Evolutionary conservation across 2,797 vertebrate species (phyloP), one percentile per base, ranked within the genome.

Genomic region (Remorina albescens): DNA sequence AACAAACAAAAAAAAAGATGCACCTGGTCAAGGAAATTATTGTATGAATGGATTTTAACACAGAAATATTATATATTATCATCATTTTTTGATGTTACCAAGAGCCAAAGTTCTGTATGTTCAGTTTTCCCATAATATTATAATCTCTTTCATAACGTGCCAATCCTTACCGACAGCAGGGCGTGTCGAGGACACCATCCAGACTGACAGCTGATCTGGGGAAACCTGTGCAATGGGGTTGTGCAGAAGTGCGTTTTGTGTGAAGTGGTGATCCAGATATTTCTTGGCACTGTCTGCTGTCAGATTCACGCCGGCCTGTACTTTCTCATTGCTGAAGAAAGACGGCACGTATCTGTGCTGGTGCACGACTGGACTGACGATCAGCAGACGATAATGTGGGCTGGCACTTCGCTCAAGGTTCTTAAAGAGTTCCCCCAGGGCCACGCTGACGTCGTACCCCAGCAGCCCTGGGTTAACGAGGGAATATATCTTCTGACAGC

Each of bases 291-390:
- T 63, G 9, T 89, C 75, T 1, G 37, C 41, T 47, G 71, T 69
- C 21, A 87, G 1, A 73, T 10, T 78, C 58, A 89, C 26, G 1
- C 84, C 83, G 70, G 85, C 89, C 70, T 92, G 91, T 0, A 95
- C 82, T 83, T 93, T 95, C 85, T 89, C 83, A 71, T 69, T 88
- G 80, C 93, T 93, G 56, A 96, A 95, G 89, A 92, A 95, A 0
- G 94, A 94, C 5, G 93, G 91, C 16, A 95, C 88, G 8, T 95
- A 95, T 83, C 87, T 88, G 79, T 93, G 92, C 80, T 95, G 94
- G 61, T 92, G 89, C 47, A 70, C 91, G 53, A 93, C 86, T 0
- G 91, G 88, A 72, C 94, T 94, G 63, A 95, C 82, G 13, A 95
- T 86, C 9, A 95, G 61, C 66, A 96, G 63, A 15, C 86, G 88